Conservation (phyloP, 2,888 invertebrate species). For the Parthenolecanium corni region DNA sequence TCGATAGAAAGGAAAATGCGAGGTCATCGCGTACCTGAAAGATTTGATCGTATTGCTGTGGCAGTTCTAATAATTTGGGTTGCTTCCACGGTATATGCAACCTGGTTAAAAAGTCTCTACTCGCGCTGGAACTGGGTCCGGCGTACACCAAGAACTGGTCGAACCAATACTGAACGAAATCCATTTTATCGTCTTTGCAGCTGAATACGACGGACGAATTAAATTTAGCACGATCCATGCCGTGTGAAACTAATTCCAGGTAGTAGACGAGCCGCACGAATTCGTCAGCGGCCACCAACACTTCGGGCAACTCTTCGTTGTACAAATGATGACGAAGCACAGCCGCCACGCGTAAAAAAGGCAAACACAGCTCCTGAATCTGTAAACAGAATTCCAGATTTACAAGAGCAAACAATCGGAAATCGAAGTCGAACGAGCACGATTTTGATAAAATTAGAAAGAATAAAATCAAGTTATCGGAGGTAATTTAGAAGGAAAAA, state of each 20-base stretch:
- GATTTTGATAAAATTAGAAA: no score
- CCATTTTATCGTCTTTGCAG: slow-evolving; percentile 11
- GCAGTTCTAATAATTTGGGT: slow-evolving; percentile 72
- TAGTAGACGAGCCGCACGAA: slow-evolving; percentile 66
- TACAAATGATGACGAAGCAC: slow-evolving; percentile 72
- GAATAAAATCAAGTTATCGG: no score
- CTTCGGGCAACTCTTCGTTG: slow-evolving; percentile 60
- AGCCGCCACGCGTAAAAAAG: slow-evolving; percentile 71
- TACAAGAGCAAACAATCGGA: no score
- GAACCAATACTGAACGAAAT: slow-evolving; percentile 16
- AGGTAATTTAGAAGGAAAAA: no score
- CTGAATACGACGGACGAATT: slow-evolving; percentile 34
- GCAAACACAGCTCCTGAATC: slow-evolving; percentile 65
- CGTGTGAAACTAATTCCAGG: slow-evolving; percentile 58
- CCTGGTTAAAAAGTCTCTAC: slow-evolving; percentile 20
- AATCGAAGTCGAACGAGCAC: no score
- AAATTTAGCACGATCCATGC: slow-evolving; percentile 47
- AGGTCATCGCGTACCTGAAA: slow-evolving; percentile 52
- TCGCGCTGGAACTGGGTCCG: slow-evolving; percentile 5
- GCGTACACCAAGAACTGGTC: slow-evolving; percentile 11
- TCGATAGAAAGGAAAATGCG: not conserved
- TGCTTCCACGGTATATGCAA: slow-evolving; percentile 49
- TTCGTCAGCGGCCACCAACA: slow-evolving; percentile 53
- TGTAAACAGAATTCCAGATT: not conserved
- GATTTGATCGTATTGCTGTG: slow-evolving; percentile 81